phyloP scores from a whole-genome alignment of 2,888 invertebrate species.

The Pseudoips prasinana region DNA sequence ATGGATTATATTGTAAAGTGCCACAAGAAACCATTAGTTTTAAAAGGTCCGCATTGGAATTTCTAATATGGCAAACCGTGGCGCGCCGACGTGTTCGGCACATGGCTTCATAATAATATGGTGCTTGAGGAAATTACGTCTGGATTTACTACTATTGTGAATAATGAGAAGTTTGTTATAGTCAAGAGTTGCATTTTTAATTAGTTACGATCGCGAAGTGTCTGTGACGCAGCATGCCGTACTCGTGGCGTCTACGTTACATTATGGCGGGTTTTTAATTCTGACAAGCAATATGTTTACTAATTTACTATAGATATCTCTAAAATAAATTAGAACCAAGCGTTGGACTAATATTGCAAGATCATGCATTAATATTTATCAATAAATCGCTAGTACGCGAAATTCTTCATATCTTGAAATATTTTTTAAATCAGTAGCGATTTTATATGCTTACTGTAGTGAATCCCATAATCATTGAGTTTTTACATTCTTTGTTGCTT shows the following conservation, averaged over 20 bases:
- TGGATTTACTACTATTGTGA: conserved; percentile 40
- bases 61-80: conserved; percentile 69
- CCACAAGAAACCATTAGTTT: conserved; percentile 53
- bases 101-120: conserved; percentile 75
- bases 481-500: conserved; percentile 48
- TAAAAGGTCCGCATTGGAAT: conserved; percentile 78
- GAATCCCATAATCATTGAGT: no score
- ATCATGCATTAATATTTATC: conserved; percentile 5
- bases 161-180: conserved; percentile 37
- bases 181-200: conserved; percentile 24
- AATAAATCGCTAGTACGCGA: no score
- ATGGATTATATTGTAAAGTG: conserved; percentile 82
- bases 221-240: conserved; percentile 49
- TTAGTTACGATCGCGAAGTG: conserved; percentile 25
- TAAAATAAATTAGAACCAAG: no score
- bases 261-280: conserved; percentile 65
- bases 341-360: no score
- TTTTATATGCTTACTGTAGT: no score
- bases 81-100: conserved; percentile 77
- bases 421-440: no score
- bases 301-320: no score
- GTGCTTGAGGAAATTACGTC: conserved; percentile 67
- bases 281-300: no score
- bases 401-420: no score
- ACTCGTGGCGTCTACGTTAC: conserved; percentile 75